Evolutionary conservation across 2,113 vertebrate genomes (phyloP), one percentile per base, ranked within the genome.

Genomic region (Mola mola): DNA sequence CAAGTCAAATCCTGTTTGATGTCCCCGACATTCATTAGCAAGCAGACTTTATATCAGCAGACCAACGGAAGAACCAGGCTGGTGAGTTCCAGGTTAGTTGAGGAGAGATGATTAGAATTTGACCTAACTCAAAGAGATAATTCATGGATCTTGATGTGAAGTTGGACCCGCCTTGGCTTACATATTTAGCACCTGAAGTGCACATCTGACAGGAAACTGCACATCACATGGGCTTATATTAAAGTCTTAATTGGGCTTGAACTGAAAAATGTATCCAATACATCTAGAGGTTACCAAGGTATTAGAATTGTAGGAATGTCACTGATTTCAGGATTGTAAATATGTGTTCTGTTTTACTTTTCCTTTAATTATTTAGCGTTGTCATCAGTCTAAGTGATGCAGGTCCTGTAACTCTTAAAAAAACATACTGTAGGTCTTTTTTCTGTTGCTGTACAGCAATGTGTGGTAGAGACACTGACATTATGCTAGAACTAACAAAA

Each of bases 101-200:
- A 74, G 21, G 38, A 57, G 22, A 61, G 16, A 53, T 58, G 33
- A 68, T 83, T 68, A 37, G 50, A 67, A 56, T 43, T 43, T 41
- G 15, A 68, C 46, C 63, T 19, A 6, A 19, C 15, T 31, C 6
- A 53, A 57, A 62, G 31, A 64, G 15, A 17, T 42, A 55, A 38
- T 79, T 38, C 28, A 24, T 59, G 38, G 42, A 58, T 68, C 25
- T 16, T 43, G 13, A 66, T 47, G 42, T 56, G 31, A 63, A 55
- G 60, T 59, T 65, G 40, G 57, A 55, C 16, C 21, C 11, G 1
- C 8, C 9, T 26, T 11, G 15, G 10, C 56, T 17, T 47, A 47
- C 19, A 55, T 67, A 61, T 36, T 52, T 48, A 57, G 28, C 42
- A 25, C 16, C 21, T 60, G 33, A 62, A 57, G 24, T 38, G 48